These are phyloP conservation scores for Uropetala carovei DNA, from an alignment of 2,888 invertebrate species.

Conservation along the genomic window DNA sequence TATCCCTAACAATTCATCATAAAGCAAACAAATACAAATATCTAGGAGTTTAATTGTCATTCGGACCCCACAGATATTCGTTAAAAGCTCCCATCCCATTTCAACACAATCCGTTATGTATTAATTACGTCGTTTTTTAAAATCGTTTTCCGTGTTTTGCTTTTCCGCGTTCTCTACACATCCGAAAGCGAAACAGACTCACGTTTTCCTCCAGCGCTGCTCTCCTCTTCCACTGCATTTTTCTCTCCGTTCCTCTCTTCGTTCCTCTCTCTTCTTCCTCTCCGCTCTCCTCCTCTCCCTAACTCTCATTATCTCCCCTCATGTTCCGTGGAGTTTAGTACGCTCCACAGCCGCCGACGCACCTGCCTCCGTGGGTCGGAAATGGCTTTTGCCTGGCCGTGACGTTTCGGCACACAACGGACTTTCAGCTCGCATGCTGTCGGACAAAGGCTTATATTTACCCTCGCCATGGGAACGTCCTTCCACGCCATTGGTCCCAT, in stretches of 20 bases:
- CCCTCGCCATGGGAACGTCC: constrained; percentile 34
- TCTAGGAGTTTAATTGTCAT: too few species aligned
- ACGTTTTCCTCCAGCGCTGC: background rate
- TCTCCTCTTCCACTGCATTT: background rate
- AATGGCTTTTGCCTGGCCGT: constrained; percentile 62
- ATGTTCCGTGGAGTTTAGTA: constrained; percentile 24
- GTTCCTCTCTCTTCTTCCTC: background rate
- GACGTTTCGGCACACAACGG: constrained; percentile 60
- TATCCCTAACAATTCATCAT: too few species aligned
- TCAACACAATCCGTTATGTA: too few species aligned
- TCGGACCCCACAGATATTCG: too few species aligned
- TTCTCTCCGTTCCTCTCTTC: background rate
- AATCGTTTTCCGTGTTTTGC: background rate
- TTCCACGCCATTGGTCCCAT: constrained; percentile 58
- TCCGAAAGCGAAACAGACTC: background rate
- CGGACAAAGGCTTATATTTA: constrained; percentile 63
- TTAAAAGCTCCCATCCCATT: too few species aligned
- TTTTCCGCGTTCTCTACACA: background rate
- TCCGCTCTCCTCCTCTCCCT: background rate
- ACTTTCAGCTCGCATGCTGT: constrained; percentile 55
- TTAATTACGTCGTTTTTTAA: too few species aligned
- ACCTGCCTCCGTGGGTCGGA: constrained; percentile 24
- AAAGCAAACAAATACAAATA: too few species aligned
- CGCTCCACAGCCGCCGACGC: constrained; percentile 31
- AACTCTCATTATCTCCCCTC: background rate